These are phyloP conservation scores for Lepeophtheirus nordmannii DNA, from an alignment of 2,888 invertebrate genomes.

Conservation along the genomic window DNA sequence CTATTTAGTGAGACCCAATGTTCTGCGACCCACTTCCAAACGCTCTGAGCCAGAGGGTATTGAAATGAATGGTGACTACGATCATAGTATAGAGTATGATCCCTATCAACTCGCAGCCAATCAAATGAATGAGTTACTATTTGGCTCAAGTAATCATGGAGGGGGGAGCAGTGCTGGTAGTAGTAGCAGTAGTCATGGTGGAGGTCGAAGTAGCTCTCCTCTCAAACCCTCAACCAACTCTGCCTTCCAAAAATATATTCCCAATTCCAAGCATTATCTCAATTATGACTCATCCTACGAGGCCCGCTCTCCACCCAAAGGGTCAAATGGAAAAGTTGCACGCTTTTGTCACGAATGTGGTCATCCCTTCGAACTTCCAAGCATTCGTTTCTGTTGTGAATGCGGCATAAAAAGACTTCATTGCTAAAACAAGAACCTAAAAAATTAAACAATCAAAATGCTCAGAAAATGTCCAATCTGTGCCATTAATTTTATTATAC, in stretches of 20 bases:
- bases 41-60: not conserved
- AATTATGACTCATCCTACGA: constrained; percentile 6
- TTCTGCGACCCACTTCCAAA: not conserved
- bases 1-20: not conserved
- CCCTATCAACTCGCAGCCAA: constrained; percentile 28
- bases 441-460: not conserved
- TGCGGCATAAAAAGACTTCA: constrained; percentile 17
- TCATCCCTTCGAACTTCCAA: not conserved
- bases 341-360: constrained; percentile 21
- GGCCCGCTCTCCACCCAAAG: not conserved
- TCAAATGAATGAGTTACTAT: constrained; percentile 28
- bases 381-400: constrained; percentile 20
- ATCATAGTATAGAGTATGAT: constrained; percentile 26
- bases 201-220: not conserved
- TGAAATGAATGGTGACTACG: constrained; percentile 10
- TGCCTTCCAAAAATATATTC: constrained; percentile 21
- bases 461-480: constrained; percentile 6
- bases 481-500: not conserved
- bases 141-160: constrained; percentile 5
- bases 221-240: constrained; percentile 13
- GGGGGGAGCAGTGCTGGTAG: too few relatives aligned
- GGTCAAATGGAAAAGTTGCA: constrained; percentile 4
- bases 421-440: constrained; percentile 1
- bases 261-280: not conserved
- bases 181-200: too few relatives aligned